Percentiles rank a stretch among this genome's conserved stretches.
Conservation (phyloP, 2,113 vertebrate species). For the Felis catus region F.catus_Fca126_mat1.0 CM031419.1:37600001-37600500, state of each 20-base stretch:
- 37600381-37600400: not conserved
- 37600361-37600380: not conserved
- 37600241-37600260: not conserved
- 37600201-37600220: not conserved
- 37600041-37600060: constrained; percentile 1
- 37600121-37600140: not conserved
- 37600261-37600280: not conserved
- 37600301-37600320: not conserved
- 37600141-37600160: not conserved
- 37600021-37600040: not conserved
- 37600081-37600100: not conserved
- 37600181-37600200: not conserved
- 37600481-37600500: not conserved
- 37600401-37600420: not conserved
- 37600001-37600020: not conserved
- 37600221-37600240: not conserved
- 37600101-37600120: not conserved
- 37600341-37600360: not conserved
- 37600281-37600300: not conserved
- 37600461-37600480: not conserved
- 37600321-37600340: not conserved
- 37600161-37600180: not conserved
- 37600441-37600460: not conserved
- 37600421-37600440: not conserved
- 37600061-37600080: not conserved